These are phyloP conservation scores for Heliconius sara DNA, from an alignment of 2,888 invertebrate genomes.

Conservation along the genomic window DNA sequence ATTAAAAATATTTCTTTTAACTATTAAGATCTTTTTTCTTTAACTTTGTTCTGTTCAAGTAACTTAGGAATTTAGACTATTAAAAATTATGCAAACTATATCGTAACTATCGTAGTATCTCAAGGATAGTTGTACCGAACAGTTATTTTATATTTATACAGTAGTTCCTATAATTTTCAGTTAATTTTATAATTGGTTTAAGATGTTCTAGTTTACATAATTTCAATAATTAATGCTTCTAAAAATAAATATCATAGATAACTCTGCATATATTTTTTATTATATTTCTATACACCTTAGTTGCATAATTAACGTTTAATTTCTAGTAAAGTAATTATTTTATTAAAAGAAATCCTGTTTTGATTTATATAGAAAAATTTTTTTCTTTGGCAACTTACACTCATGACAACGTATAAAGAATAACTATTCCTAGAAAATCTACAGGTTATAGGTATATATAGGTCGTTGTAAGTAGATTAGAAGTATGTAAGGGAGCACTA, in stretches of 20 bases:
- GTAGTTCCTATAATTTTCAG: not conserved
- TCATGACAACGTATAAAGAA: not conserved
- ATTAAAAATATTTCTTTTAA: constrained; percentile 21
- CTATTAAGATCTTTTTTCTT: constrained; percentile 16
- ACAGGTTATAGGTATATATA: no score
- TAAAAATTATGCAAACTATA: constrained; percentile 30
- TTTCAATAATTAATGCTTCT: not conserved
- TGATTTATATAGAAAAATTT: not conserved
- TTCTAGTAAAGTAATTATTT: not conserved
- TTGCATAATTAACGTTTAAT: not conserved
- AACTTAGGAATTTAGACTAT: constrained; percentile 9
- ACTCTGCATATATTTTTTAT: not conserved
- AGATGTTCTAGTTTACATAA: not conserved
- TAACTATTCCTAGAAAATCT: not conserved
- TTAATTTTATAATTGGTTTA: not conserved
- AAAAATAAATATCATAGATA: not conserved
- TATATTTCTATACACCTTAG: not conserved
- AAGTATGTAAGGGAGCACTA: no score
- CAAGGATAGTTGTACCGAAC: constrained; percentile 17
- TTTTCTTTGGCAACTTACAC: no score
- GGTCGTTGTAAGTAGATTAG: no score
- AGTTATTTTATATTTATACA: constrained; percentile 4
- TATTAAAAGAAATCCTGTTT: not conserved
- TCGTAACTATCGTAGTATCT: constrained; percentile 29
- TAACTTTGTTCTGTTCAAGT: constrained; percentile 7